phyloP scores from a whole-genome alignment of 1,140 invertebrate species.

The Whitmania pigra region DNA sequence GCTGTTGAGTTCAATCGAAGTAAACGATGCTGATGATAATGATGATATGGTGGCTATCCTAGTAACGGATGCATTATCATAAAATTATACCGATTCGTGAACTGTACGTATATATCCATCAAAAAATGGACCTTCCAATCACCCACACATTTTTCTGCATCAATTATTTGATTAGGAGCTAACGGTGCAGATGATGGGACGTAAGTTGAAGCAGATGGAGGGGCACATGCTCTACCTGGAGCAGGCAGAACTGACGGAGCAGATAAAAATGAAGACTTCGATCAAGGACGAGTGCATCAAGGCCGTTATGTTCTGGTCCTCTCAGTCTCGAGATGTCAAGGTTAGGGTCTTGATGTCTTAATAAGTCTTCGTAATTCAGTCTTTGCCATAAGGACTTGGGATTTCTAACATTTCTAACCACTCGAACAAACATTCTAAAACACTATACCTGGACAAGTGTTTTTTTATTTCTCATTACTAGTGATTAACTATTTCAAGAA shows the following conservation, averaged over 20 bases:
- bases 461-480: too few species aligned
- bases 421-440: too few species aligned
- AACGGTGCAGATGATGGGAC: not conserved
- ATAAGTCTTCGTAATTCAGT: too few species aligned
- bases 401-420: too few species aligned
- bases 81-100: not conserved
- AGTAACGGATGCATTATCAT: too few species aligned
- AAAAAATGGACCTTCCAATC: not conserved
- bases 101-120: not conserved
- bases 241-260: not conserved
- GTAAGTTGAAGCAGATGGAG: not conserved
- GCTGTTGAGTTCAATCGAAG: too few species aligned
- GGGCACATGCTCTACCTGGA: not conserved
- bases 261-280: not conserved
- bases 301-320: not conserved
- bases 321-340: conserved; percentile 8
- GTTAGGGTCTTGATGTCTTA: not conserved
- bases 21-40: too few species aligned
- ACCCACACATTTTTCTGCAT: not conserved
- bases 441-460: too few species aligned
- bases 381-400: too few species aligned
- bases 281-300: conserved; percentile 1
- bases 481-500: too few species aligned
- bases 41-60: too few species aligned
- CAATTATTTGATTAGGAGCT: conserved; percentile 4